A percentile compares a stretch with the other conserved stretches of the same genome.
Conservation (phyloP, 2,797 vertebrate species). For the Alfaro cultratus region DNA sequence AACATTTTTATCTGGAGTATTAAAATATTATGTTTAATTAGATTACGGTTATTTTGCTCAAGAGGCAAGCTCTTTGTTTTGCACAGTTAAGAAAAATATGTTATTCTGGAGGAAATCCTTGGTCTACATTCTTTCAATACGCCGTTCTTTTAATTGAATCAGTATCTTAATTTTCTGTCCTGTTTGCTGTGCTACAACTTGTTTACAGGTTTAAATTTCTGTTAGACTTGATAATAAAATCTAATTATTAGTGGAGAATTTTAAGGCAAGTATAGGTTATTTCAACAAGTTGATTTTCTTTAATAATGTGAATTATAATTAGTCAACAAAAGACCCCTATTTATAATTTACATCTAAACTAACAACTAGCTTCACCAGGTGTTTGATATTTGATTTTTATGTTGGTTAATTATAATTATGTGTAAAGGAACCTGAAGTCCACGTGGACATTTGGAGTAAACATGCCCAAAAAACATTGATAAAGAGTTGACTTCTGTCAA, state of each 20-base stretch:
- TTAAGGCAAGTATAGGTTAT: neutral
- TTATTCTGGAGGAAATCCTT: neutral
- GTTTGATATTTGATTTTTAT: neutral
- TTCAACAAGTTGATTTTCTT: neutral
- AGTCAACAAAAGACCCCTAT: neutral
- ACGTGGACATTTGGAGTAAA: neutral
- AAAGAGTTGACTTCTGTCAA: neutral
- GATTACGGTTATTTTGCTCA: neutral
- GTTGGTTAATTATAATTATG: neutral
- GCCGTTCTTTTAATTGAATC: neutral
- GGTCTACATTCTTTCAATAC: neutral
- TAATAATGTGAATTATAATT: neutral
- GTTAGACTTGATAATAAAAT: neutral
- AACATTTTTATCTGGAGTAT: neutral
- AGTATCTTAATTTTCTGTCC: neutral
- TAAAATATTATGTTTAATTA: neutral
- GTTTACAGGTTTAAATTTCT: neutral
- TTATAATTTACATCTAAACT: too few relatives aligned
- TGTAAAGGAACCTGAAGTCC: neutral
- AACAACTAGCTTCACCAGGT: neutral
- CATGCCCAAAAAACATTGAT: neutral
- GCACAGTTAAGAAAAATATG: neutral
- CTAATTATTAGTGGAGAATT: neutral
- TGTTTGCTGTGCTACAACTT: neutral
- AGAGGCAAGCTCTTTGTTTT: neutral